Percentiles rank a stretch among this genome's conserved stretches.
Evolutionary conservation across 2,888 invertebrate species (phyloP).

Genomic region (Oxytorus armatus): DNA sequence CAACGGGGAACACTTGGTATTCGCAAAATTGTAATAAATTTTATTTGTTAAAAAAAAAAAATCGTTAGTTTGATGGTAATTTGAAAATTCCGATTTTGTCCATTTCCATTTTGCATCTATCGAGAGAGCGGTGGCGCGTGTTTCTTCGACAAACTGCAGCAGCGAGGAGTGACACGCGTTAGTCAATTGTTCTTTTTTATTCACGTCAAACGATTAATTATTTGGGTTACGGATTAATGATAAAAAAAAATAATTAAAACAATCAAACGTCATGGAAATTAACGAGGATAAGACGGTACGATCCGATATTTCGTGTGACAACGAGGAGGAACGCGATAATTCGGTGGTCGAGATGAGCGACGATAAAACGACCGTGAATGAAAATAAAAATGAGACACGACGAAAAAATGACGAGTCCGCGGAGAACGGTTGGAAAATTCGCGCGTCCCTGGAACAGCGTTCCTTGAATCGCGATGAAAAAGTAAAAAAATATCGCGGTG

Average conservation of each 20-base stretch:
- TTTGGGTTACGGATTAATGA: conserved; percentile 51
- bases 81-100: conserved; percentile 27
- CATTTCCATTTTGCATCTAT: conserved; percentile 15
- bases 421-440: conserved; percentile 44
- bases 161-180: not conserved
- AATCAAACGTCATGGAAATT: conserved; percentile 49
- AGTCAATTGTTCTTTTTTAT: conserved; percentile 38
- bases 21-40: no score
- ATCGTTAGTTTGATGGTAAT: not conserved
- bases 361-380: not conserved
- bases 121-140: conserved; percentile 57
- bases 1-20: no score
- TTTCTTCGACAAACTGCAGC: not conserved
- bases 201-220: not conserved
- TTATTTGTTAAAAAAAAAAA: not conserved
- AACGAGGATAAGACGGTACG: conserved; percentile 14
- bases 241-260: conserved; percentile 6
- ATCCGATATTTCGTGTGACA: not conserved
- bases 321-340: conserved; percentile 6
- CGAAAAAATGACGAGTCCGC: conserved; percentile 10
- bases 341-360: conserved; percentile 2
- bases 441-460: conserved; percentile 37
- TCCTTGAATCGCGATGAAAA: not conserved
- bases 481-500: not conserved
- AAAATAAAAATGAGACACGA: not conserved